Percentiles rank a stretch among this genome's conserved stretches.
Conservation (phyloP, 2,113 vertebrate genomes). For the Polyodon spathula region DNA sequence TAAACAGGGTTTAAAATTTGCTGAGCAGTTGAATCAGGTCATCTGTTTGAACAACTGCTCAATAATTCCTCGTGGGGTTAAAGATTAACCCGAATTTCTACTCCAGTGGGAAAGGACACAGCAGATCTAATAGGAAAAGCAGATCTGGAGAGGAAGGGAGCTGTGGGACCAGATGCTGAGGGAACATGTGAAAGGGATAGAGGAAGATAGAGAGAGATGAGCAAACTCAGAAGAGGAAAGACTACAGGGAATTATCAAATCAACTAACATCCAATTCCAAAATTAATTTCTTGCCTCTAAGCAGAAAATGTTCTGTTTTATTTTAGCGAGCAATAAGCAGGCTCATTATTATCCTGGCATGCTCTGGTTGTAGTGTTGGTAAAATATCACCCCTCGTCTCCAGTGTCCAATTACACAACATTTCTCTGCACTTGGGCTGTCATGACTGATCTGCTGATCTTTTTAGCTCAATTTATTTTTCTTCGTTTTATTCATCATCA, state of each 20-base stretch:
- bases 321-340: constrained; percentile 68
- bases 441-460: constrained; percentile 15
- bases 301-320: constrained; percentile 75
- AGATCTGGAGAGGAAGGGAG: constrained; percentile 49
- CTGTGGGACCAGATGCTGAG: constrained; percentile 14
- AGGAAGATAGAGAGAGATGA: constrained; percentile 28
- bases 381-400: constrained; percentile 19
- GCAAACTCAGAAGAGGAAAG: constrained; percentile 28
- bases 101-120: constrained; percentile 34
- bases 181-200: too few relatives aligned
- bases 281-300: constrained; percentile 83
- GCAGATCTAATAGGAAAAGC: constrained; percentile 68
- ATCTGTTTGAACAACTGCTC: too few relatives aligned
- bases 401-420: constrained; percentile 24
- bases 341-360: constrained; percentile 56
- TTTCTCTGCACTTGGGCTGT: constrained; percentile 1
- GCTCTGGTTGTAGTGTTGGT: constrained; percentile 33
- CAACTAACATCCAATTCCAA: constrained; percentile 87
- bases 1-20: too few relatives aligned
- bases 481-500: too few relatives aligned
- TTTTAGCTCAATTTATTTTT: too few relatives aligned
- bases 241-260: constrained; percentile 81
- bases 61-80: too few relatives aligned
- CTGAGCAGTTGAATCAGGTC: too few relatives aligned
- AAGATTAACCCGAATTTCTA: too few relatives aligned